phyloP scores from a whole-genome alignment of 1,140 invertebrate species.

The Mizuhopecten yessoensis region DNA sequence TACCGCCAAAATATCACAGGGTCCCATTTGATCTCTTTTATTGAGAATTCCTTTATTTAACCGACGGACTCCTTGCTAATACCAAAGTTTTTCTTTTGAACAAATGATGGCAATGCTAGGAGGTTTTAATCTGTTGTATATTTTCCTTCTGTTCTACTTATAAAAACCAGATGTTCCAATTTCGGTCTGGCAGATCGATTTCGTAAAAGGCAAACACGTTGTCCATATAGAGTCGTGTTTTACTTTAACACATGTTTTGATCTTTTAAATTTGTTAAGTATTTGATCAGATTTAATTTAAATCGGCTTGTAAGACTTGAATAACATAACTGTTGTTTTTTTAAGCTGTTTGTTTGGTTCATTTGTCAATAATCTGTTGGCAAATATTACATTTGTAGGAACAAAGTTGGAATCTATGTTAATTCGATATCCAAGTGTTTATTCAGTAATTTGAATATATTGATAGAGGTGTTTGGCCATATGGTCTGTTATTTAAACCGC shows the following conservation, averaged over 20 bases:
- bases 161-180: no score
- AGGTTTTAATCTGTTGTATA: no score
- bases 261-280: background rate
- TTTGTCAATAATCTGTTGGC: background rate
- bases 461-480: background rate
- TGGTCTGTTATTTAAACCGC: background rate
- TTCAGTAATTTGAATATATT: background rate
- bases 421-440: background rate
- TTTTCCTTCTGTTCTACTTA: no score
- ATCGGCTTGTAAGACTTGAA: background rate
- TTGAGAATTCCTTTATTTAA: no score
- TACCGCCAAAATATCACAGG: no score
- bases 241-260: background rate
- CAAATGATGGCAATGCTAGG: no score
- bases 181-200: background rate
- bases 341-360: background rate
- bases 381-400: background rate
- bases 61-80: no score
- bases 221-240: background rate
- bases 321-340: background rate
- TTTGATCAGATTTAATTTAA: conserved; percentile 3
- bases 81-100: no score
- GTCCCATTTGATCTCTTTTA: no score
- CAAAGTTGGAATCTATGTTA: background rate
- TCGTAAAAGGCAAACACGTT: background rate